Evolutionary conservation across 1,140 invertebrate species (phyloP).

Genomic region (Brachionus calyciflorus): DNA sequence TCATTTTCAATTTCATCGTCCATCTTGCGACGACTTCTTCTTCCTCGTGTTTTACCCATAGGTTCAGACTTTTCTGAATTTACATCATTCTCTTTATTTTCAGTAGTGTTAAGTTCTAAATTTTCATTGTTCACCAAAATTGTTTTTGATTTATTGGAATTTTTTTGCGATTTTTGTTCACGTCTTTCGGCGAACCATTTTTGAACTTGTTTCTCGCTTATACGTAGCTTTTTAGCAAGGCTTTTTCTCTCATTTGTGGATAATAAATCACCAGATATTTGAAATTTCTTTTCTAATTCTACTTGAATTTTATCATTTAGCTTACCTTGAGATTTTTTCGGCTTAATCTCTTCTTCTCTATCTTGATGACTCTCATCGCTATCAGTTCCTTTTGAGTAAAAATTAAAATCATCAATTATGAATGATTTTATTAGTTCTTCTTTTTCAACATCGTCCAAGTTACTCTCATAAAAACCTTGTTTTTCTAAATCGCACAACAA

Average conservation of each 20-base stretch:
- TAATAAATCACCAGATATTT: not conserved
- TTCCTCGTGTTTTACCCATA: not conserved
- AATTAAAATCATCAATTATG: conserved; percentile 7
- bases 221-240: conserved; percentile 15
- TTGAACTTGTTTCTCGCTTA: conserved; percentile 38
- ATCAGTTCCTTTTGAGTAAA: not conserved
- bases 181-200: conserved; percentile 21
- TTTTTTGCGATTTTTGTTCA: not conserved
- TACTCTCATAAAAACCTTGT: conserved; percentile 8
- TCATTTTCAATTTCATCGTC: not conserved
- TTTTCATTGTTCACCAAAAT: not conserved
- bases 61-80: not conserved
- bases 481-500: not conserved
- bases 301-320: not conserved
- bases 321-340: not conserved
- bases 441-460: not conserved
- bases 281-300: conserved; percentile 37
- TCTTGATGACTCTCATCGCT: not conserved
- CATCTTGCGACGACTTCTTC: conserved; percentile 1
- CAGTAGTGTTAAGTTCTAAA: not conserved
- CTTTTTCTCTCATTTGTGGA: not conserved
- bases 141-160: not conserved
- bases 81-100: conserved; percentile 15
- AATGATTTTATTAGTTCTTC: not conserved
- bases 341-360: not conserved